Evolutionary conservation across 2,113 vertebrate genomes (phyloP), one percentile per base, ranked within the genome.

Genomic region (Callipepla squamata): DNA sequence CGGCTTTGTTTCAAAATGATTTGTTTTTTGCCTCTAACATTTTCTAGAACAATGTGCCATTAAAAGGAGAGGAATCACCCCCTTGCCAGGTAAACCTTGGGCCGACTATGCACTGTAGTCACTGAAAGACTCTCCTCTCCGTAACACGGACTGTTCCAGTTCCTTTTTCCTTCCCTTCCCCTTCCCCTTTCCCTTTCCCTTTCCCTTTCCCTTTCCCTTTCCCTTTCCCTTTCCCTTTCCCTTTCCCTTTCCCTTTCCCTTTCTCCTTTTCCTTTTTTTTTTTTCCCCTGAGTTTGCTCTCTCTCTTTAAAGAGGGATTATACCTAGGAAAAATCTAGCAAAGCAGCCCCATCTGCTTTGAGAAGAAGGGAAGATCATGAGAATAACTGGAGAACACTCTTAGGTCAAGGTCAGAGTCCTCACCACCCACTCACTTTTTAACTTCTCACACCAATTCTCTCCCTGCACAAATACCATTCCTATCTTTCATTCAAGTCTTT

Each of bases 131-230:
- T 87, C 40, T 77, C 11, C 12, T 73, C 19, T 9, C 16, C 88
- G 23, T 0, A 0, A 5, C 13, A 17, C 9, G 10, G 44, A 77
- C 4, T 4, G 5, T 80, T 83, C 13, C 32, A 55, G 20, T 4
- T 88, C 73, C 85, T 68, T 2, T n/a, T 89, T 44, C n/a, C 11
- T 58, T 20, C 7, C 9, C 17, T 11, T 32, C 7, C 9, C 17
- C 6, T 32, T 20, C 15, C 8, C 36, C 36, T 36, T 36, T 12
- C 4, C 40, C 40, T 13, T 13, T 22, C 12, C 8, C 36, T 3
- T 22, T 48, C 12, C 11, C 17, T 7, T 36, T 36, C 36, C 36
- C 36, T 7, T 7, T 36, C 8, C 8, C 36, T 7, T 40, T 12
- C 4, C 40, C 40, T 13, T 21, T 22, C 12, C 8, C 36, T 3